These are phyloP conservation scores for Pyrgilauda ruficollis DNA, from an alignment of 2,113 vertebrate genomes.

Conservation along the genomic window DNA sequence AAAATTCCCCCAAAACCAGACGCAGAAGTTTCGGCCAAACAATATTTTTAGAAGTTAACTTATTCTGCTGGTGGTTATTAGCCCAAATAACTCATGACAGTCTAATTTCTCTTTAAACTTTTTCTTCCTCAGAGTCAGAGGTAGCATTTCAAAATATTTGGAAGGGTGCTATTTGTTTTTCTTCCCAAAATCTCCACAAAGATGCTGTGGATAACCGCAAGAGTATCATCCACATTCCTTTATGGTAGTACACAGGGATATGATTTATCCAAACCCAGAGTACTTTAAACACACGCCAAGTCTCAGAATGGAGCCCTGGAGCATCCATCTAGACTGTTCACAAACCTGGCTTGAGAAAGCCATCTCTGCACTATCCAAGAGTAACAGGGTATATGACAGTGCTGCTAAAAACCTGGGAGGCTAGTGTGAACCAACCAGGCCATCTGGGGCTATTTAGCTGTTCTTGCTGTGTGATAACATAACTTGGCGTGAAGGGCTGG, in stretches of 20 bases:
- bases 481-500: constrained; percentile 3
- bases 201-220: constrained; percentile 31
- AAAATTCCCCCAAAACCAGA: background rate
- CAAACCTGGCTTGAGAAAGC: background rate
- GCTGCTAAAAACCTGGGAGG: background rate
- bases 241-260: background rate
- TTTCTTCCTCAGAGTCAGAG: constrained; percentile 1
- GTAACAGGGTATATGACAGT: background rate
- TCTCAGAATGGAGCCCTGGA: background rate
- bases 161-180: constrained; percentile 27
- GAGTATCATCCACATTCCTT: constrained; percentile 42
- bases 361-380: background rate
- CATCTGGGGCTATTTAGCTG: constrained; percentile 51
- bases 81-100: constrained; percentile 21
- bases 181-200: constrained; percentile 38
- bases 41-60: constrained; percentile 32
- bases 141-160: constrained; percentile 59
- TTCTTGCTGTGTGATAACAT: constrained; percentile 17
- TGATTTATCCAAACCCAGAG: background rate
- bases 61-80: background rate
- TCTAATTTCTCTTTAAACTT: constrained; percentile 31
- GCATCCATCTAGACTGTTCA: background rate
- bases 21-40: background rate
- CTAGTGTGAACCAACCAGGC: background rate
- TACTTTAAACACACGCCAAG: background rate